A percentile compares a stretch with the other conserved stretches of the same genome.
phyloP scores from a whole-genome alignment of 2,113 vertebrate genomes.

The Bubo bubo region DNA sequence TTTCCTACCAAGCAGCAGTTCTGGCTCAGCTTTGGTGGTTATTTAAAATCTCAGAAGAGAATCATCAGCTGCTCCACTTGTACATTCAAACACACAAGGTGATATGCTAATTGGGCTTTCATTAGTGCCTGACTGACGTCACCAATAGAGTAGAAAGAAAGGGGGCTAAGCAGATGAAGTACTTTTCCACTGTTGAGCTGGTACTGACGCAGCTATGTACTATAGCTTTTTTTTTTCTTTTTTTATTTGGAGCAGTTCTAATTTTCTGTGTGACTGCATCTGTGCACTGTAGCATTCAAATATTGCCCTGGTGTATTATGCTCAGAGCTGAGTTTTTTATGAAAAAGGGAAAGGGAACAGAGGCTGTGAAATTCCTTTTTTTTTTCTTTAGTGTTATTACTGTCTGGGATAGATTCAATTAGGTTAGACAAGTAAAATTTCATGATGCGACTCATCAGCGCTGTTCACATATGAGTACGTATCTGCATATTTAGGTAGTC shows the following conservation, averaged over 20 bases:
- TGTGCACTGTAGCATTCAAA: slow-evolving; percentile 26
- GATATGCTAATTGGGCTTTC: slow-evolving; percentile 49
- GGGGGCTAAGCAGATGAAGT: slow-evolving; percentile 31
- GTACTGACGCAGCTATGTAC: slow-evolving; percentile 11
- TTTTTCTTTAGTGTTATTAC: not conserved
- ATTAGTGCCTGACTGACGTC: slow-evolving; percentile 34
- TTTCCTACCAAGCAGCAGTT: slow-evolving; percentile 18
- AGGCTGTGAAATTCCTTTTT: not conserved
- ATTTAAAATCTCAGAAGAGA: slow-evolving; percentile 47
- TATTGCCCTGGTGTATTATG: slow-evolving; percentile 25
- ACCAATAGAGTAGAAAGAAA: slow-evolving; percentile 1
- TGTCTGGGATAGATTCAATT: slow-evolving; percentile 24
- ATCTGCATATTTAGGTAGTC: not conserved
- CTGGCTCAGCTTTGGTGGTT: slow-evolving; percentile 7
- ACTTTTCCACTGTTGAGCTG: slow-evolving; percentile 48
- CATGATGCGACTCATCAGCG: not conserved
- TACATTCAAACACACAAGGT: slow-evolving; percentile 29
- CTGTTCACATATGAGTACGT: not conserved
- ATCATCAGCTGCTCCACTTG: slow-evolving; percentile 27
- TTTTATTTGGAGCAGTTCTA: not conserved
- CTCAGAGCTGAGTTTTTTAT: slow-evolving; percentile 25
- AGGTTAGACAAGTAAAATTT: slow-evolving; percentile 25
- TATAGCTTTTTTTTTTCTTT: not conserved
- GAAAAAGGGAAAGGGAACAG: not conserved
- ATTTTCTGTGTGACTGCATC: slow-evolving; percentile 37